Evolutionary conservation across 2,888 invertebrate genomes (phyloP).

Genomic region (Vanessa cardui): DNA sequence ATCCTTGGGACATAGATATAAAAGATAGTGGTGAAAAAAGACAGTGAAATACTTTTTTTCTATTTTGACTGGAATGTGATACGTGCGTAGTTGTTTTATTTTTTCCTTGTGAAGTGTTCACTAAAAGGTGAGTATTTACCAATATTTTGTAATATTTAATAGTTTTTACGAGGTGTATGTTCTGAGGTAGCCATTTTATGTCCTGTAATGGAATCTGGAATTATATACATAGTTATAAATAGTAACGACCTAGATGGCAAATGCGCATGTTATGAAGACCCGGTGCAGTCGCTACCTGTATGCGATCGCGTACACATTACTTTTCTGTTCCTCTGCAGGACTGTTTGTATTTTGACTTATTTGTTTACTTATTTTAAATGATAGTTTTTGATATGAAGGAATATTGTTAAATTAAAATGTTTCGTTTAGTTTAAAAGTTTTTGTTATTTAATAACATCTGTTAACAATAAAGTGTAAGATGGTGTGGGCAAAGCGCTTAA

Average conservation of each 20-base stretch:
- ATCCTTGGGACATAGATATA: slow-evolving; percentile 54
- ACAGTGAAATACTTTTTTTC: slow-evolving; percentile 55
- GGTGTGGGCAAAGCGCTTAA: slow-evolving; percentile 18
- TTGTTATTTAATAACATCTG: background rate
- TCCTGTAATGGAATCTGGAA: slow-evolving; percentile 26
- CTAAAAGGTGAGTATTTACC: slow-evolving; percentile 41
- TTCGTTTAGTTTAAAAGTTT: background rate
- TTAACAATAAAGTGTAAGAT: slow-evolving; percentile 17
- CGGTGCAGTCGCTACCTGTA: slow-evolving; percentile 37
- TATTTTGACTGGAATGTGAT: slow-evolving; percentile 49
- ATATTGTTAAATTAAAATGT: background rate
- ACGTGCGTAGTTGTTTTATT: slow-evolving; percentile 38
- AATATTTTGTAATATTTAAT: background rate
- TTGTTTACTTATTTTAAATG: background rate
- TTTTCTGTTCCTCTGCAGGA: background rate
- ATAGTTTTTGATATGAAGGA: background rate
- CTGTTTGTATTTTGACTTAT: slow-evolving; percentile 5
- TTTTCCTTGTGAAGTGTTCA: slow-evolving; percentile 26
- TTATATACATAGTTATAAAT: slow-evolving; percentile 37
- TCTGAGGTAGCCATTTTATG: slow-evolving; percentile 48
- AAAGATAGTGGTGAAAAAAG: slow-evolving; percentile 54
- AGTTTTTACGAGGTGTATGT: slow-evolving; percentile 17
- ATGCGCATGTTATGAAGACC: slow-evolving; percentile 48
- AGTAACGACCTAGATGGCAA: slow-evolving; percentile 45
- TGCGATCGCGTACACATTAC: slow-evolving; percentile 22